Evolutionary conservation across 1,140 invertebrate genomes (phyloP).

Genomic region (Agrypnia vestita): DNA sequence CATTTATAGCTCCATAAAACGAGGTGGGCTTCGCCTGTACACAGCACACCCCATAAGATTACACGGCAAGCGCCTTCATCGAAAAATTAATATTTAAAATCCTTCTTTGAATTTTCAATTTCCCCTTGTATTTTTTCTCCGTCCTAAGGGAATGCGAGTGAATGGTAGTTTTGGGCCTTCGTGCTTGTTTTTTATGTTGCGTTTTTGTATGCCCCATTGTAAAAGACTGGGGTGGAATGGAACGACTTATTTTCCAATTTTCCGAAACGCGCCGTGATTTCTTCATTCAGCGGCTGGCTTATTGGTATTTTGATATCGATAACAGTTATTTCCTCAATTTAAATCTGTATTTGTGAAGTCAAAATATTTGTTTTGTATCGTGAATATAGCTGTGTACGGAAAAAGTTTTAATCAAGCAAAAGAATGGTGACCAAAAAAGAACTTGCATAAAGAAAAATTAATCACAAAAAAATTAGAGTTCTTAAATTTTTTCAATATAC

Average conservation of each 20-base stretch:
- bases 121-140: conserved; percentile 55
- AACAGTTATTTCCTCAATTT: no score
- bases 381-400: no score
- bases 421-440: no score
- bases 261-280: conserved; percentile 15
- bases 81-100: conserved; percentile 62
- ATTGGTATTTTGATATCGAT: no score
- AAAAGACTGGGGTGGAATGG: conserved; percentile 17
- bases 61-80: conserved; percentile 53
- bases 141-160: conserved; percentile 37
- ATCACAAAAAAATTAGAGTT: no score
- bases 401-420: no score
- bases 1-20: background rate
- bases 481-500: no score
- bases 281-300: background rate
- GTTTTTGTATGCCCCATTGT: conserved; percentile 37
- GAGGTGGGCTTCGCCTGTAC: background rate
- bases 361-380: no score
- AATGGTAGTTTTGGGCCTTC: conserved; percentile 48
- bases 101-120: conserved; percentile 61
- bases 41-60: conserved; percentile 30
- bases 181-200: conserved; percentile 31
- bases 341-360: no score
- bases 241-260: conserved; percentile 48
- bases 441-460: no score